Evolutionary conservation across 2,113 vertebrate genomes (phyloP).

Genomic region (Syrrhaptes paradoxus): DNA sequence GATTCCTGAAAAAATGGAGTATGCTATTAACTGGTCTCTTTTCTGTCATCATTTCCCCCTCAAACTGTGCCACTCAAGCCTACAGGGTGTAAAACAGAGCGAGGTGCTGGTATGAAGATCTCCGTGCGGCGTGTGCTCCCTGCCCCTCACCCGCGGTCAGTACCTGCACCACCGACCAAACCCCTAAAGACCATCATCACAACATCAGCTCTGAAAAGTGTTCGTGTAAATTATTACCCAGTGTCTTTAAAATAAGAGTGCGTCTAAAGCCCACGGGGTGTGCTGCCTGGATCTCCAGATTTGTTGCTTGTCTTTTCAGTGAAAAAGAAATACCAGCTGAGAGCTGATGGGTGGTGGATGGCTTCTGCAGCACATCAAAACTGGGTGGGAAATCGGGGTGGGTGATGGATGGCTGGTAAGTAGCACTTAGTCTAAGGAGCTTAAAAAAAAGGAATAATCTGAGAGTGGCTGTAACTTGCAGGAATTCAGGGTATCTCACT

Average conservation of each 20-base stretch:
- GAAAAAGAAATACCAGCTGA: background rate
- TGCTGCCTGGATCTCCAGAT: background rate
- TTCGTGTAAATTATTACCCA: background rate
- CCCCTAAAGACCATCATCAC: background rate
- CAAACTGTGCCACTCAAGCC: too few relatives aligned
- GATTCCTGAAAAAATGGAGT: background rate
- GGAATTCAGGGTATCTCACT: background rate
- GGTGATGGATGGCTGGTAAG: background rate
- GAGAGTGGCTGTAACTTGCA: background rate
- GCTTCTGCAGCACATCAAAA: background rate
- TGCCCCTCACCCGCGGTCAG: accelerated
- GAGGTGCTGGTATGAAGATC: accelerated
- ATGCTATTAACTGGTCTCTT: background rate
- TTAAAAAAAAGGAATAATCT: background rate
- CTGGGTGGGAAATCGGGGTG: background rate
- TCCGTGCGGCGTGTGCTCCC: accelerated
- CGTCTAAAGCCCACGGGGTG: background rate
- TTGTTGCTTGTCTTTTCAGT: background rate
- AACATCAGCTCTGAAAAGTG: background rate
- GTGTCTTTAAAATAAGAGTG: background rate
- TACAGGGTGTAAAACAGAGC: accelerated
- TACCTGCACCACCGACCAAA: background rate
- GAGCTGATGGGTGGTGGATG: background rate
- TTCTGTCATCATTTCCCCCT: background rate
- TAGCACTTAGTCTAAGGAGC: background rate